Base-by-base conservation (phyloP, 2,113 vertebrate genomes). In the Poeciliopsis retropinna region DNA sequence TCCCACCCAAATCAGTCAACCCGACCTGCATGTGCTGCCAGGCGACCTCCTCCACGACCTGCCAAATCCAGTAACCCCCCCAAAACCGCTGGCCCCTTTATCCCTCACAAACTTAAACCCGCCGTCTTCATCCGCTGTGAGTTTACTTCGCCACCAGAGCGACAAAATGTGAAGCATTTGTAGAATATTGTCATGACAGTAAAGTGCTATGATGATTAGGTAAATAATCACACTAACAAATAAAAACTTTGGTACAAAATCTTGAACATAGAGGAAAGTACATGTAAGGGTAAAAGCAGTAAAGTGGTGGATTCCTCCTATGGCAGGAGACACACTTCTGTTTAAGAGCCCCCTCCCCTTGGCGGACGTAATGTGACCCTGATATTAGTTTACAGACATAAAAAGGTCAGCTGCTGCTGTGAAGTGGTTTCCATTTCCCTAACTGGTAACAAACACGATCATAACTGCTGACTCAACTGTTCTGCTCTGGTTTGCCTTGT, bases 1-100 rank as follows among this genome's bases (percentile, higher is more conserved):
- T 99, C 61, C 97, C 96, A 19, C 97, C 98, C 25, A 98, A 99
- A 90, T 98, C 98, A 0, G 96, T 99, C 88, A 99, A 98, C 93
- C 96, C 97, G 64, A 98, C 97, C 85, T 99, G 97, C 97, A 98
- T 99, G 96, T 99, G 98, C 93, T 99, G 98, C 94, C 97, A 99
- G 95, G 97, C 97, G 85, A 97, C 96, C 68, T 97, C 98, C 89
- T 98, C 97, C 88, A 96, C 97, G 25, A 95, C 97, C 94, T 99
- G 98, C 94, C 97, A 98, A 91, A 98, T 99, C 93, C 98, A 99
- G 96, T 99, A 99, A 95, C 92, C 57, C 68, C 22, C 62, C 37
- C 41, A 78, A 54, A 47, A 15, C 47, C 66, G 29, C 84, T 61
- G 41, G 17, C 22, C 29, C 86, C 64, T 80, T 19, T 67, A n/a